Evolutionary conservation across 2,888 invertebrate genomes (phyloP).

Genomic region (Nyleta sp.): DNA sequence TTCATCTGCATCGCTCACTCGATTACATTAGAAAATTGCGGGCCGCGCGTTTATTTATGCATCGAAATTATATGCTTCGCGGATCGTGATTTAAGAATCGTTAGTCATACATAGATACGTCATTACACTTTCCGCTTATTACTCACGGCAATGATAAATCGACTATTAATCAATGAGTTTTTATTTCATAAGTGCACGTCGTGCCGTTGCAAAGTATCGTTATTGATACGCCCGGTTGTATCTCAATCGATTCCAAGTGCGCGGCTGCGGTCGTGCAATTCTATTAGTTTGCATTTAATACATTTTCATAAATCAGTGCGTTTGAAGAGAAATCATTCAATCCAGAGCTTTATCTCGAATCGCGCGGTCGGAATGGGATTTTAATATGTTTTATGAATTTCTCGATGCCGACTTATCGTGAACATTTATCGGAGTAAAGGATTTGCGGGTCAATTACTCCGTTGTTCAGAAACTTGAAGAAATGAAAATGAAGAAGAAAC

Average conservation of each 20-base stretch:
- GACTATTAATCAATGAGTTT: slow-evolving; percentile 51
- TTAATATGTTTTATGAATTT: background rate
- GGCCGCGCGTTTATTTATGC: slow-evolving; percentile 62
- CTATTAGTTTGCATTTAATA: slow-evolving; percentile 1
- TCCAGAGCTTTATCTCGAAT: background rate
- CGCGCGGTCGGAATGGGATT: background rate
- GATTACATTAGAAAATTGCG: slow-evolving; percentile 63
- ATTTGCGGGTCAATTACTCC: too few relatives aligned
- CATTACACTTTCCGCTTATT: slow-evolving; percentile 62
- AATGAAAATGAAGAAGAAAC: too few relatives aligned
- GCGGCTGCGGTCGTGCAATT: background rate
- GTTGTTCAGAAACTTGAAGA: too few relatives aligned
- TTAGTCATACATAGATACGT: slow-evolving; percentile 59
- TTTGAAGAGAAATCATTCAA: background rate
- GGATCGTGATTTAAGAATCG: slow-evolving; percentile 56
- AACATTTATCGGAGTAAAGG: too few relatives aligned
- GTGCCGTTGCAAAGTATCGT: slow-evolving; percentile 36
- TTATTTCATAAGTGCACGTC: slow-evolving; percentile 32
- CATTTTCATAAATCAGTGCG: slow-evolving; percentile 11
- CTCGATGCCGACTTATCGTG: background rate
- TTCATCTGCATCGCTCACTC: slow-evolving; percentile 54
- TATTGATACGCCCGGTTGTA: slow-evolving; percentile 36
- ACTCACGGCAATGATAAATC: slow-evolving; percentile 56
- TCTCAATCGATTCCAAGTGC: slow-evolving; percentile 48
- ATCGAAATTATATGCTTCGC: slow-evolving; percentile 60